Evolutionary conservation across 2,888 invertebrate genomes (phyloP), one percentile per base, ranked within the genome.

Genomic region (Dexiosoma caninum): DNA sequence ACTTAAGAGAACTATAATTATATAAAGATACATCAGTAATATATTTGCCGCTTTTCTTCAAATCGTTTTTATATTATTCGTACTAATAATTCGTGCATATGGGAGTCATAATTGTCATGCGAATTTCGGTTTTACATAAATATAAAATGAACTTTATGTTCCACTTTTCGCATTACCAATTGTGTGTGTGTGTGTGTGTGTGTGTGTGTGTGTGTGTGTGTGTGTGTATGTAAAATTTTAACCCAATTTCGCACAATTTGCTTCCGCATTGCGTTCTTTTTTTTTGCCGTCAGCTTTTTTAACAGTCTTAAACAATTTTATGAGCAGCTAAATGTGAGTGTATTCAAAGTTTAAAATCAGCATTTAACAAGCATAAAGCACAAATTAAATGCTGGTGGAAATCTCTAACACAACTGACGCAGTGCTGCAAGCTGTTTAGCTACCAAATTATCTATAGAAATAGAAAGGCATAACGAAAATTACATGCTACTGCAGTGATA

Each of bases 341-440:
- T 57, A 66, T 74, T 37, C 37, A 57, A 37, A 62, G 19, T 44
- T 53, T 35, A 32, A 16, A 55, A 16, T 74, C 35, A 64, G 62
- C 60, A 35, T 60, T 72, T 53, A 42, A 16, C 51, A 19, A 12
- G n/a, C 14, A 49, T 9, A 6, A 30, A 51, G 21, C 53, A 21
- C 2, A 23, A 21, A 19, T 16, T 21, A 2, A 16, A 4, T 40
- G 42, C 16, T 44, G 16, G 42, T 12, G 35, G 19, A 40, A 40
- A 42, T 57, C 23, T 75, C 40, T 35, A 66, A 21, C 49, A 42
- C 2, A 40, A 75, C 42, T 75, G 64, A 19, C 75, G 79, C 79
- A 80, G 49, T 75, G 75, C 75, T 75, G 59, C 14, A 80, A 70
- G 79, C 64, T 42, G 64, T 75, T 79, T 64, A 4, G 23, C 51